phyloP scores from a whole-genome alignment of 2,888 invertebrate species.

The Lochmaea capreae region DNA sequence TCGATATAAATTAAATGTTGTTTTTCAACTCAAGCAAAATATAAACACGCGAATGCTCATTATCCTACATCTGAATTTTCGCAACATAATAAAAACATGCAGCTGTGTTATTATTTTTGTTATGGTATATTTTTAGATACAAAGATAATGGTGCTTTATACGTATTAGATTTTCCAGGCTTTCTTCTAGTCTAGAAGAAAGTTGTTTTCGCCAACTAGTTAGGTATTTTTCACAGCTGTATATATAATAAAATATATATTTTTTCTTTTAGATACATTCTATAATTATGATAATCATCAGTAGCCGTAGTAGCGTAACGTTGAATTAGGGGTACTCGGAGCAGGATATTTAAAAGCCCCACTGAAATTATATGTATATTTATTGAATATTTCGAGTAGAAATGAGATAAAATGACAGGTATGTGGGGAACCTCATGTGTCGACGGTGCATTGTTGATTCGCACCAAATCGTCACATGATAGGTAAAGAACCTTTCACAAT shows the following conservation, averaged over 20 bases:
- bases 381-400: no score
- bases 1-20: neutral
- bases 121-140: neutral
- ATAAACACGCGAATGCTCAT: neutral
- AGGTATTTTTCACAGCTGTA: neutral
- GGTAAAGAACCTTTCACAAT: no score
- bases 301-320: neutral
- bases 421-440: no score
- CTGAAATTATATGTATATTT: no score
- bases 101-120: conserved; percentile 12
- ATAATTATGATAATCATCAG: neutral
- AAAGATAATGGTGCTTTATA: neutral
- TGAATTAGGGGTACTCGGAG: no score
- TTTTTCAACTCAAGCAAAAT: neutral
- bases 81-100: neutral
- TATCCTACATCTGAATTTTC: conserved; percentile 1
- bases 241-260: no score
- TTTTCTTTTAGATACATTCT: neutral
- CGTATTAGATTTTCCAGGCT: neutral
- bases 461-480: no score
- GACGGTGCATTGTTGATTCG: no score
- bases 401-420: no score
- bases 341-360: no score
- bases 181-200: neutral
- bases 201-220: neutral